phyloP scores from a whole-genome alignment of 2,797 vertebrate genomes.

The Rhinogobio ventralis region DNA sequence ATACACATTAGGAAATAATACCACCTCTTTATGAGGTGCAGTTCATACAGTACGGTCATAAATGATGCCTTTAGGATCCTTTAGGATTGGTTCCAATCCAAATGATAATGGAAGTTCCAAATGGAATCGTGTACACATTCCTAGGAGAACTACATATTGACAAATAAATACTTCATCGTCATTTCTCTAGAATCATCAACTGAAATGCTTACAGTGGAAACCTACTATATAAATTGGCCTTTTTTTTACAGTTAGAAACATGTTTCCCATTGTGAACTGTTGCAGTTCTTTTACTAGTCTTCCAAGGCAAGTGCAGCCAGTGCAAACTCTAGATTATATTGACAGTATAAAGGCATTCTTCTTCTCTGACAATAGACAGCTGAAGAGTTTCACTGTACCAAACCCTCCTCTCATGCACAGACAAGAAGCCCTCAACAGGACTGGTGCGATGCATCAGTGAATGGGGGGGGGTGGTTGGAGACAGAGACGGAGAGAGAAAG shows the following conservation, averaged over 20 bases:
- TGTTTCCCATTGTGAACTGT: constrained; percentile 14
- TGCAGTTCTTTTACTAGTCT: constrained; percentile 23
- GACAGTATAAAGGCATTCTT: constrained; percentile 37
- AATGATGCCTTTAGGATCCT: neutral
- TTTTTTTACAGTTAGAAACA: neutral
- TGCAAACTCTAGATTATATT: constrained; percentile 23
- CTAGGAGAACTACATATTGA: neutral
- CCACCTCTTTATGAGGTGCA: neutral
- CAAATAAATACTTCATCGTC: neutral
- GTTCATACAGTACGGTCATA: neutral
- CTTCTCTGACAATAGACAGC: constrained; percentile 35
- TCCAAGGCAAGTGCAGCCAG: neutral
- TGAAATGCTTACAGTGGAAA: neutral
- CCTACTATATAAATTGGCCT: too few relatives aligned
- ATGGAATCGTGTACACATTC: neutral
- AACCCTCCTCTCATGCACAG: constrained; percentile 20
- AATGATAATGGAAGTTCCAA: neutral
- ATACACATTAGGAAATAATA: neutral
- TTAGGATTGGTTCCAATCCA: neutral
- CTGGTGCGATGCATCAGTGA: neutral
- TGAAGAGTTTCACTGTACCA: constrained; percentile 45
- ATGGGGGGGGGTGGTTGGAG: constrained; percentile 24
- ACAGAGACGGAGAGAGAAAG: constrained; percentile 1
- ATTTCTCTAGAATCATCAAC: neutral
- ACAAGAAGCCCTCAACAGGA: constrained; percentile 37